Evolutionary conservation across 2,888 invertebrate genomes (phyloP).

Genomic region (Tridacna gigas): DNA sequence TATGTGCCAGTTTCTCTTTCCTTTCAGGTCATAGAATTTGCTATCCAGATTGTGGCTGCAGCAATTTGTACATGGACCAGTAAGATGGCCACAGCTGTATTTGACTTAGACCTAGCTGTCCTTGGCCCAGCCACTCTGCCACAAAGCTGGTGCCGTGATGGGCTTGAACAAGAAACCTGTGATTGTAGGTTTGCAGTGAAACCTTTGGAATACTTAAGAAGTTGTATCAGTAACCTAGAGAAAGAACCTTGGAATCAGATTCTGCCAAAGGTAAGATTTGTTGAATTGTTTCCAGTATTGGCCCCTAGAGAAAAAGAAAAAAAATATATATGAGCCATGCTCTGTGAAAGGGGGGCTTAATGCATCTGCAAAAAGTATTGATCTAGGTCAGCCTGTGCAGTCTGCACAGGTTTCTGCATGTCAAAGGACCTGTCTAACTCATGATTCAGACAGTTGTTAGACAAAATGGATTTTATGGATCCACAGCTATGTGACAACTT

Average conservation of each 20-base stretch:
- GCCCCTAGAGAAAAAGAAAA: too few species aligned
- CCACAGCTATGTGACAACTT: too few species aligned
- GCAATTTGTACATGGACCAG: slow-evolving; percentile 66
- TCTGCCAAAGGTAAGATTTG: slow-evolving; percentile 67
- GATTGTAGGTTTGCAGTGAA: slow-evolving; percentile 26
- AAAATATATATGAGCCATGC: too few species aligned
- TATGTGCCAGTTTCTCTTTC: neutral
- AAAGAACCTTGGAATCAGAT: slow-evolving; percentile 73
- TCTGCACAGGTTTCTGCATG: too few species aligned
- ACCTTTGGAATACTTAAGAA: slow-evolving; percentile 51
- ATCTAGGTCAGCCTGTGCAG: too few species aligned
- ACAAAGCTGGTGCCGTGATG: slow-evolving; percentile 2
- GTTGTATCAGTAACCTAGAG: slow-evolving; percentile 58
- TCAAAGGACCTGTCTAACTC: too few species aligned
- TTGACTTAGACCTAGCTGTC: slow-evolving; percentile 55
- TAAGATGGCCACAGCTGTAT: slow-evolving; percentile 29
- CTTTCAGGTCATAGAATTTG: slow-evolving; percentile 63
- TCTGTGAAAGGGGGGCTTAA: too few species aligned
- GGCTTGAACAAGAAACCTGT: neutral
- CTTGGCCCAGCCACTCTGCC: slow-evolving; percentile 20
- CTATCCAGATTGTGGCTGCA: slow-evolving; percentile 59
- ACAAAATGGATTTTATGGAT: too few species aligned
- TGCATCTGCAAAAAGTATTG: too few species aligned
- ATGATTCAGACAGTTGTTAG: too few species aligned
- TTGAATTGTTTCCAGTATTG: neutral